A percentile compares a stretch with the other conserved stretches of the same genome.
Evolutionary conservation across 2,888 invertebrate species (phyloP).

Genomic region (Alcis repandata): DNA sequence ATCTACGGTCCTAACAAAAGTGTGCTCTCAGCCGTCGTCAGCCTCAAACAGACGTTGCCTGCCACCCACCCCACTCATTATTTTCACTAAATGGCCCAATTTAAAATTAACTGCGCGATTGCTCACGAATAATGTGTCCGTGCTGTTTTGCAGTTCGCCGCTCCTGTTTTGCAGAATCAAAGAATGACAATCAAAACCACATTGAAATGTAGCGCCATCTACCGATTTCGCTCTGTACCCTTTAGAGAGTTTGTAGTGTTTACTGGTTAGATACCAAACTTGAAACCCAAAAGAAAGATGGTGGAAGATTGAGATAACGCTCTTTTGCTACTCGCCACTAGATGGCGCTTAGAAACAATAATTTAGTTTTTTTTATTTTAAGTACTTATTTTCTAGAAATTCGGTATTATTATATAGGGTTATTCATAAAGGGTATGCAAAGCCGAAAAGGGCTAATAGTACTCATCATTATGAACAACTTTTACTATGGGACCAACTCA

Average conservation of each 20-base stretch:
- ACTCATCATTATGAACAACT: too few relatives aligned
- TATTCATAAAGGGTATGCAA: too few relatives aligned
- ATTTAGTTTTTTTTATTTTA: too few relatives aligned
- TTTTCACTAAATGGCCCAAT: conserved; percentile 80
- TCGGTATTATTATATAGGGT: too few relatives aligned
- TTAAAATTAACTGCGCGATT: conserved; percentile 83
- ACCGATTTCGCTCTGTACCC: conserved; percentile 41
- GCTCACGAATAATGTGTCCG: conserved; percentile 74
- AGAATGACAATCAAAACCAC: not conserved
- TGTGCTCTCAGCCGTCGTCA: conserved; percentile 48
- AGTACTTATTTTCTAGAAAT: too few relatives aligned
- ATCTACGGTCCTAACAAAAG: not conserved
- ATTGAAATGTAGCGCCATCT: conserved; percentile 63
- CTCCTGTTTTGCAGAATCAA: conserved; percentile 9
- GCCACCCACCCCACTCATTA: conserved; percentile 66
- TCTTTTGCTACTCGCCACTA: not conserved
- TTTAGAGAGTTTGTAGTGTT: not conserved
- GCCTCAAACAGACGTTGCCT: conserved; percentile 58
- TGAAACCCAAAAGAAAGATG: not conserved
- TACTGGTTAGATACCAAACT: not conserved
- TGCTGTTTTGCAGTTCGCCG: conserved; percentile 55
- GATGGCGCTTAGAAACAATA: not conserved
- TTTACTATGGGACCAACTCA: too few relatives aligned
- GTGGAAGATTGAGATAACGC: not conserved
- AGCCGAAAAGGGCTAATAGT: too few relatives aligned